Percentiles rank a stretch among this genome's conserved stretches.
phyloP scores from a whole-genome alignment of 2,113 vertebrate species.

The Daphoenositta chrysoptera region DNA sequence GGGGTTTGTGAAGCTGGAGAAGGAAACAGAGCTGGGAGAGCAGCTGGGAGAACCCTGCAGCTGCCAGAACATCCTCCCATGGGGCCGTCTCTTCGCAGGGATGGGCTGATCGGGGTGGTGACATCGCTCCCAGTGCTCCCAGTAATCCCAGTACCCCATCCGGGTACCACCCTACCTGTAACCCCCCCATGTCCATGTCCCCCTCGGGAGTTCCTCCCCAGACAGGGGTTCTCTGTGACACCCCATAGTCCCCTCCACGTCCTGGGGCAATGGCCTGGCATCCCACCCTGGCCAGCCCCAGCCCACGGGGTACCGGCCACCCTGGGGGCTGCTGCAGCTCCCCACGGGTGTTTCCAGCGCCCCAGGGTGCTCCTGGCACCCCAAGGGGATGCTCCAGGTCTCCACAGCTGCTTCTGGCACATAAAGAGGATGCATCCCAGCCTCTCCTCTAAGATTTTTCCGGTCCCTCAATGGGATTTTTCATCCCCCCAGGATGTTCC shows the following conservation, averaged over 20 bases:
- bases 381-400: neutral
- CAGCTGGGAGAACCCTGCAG: no score
- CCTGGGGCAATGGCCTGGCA: neutral
- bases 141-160: neutral
- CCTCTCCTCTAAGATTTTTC: neutral
- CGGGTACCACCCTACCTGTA: fast-evolving
- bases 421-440: neutral
- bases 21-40: neutral
- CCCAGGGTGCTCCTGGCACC: neutral
- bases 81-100: fast-evolving
- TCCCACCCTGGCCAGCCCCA: neutral
- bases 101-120: neutral
- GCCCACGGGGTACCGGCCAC: fast-evolving
- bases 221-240: neutral
- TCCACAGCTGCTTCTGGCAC: neutral
- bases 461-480: neutral
- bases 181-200: fast-evolving
- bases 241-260: neutral
- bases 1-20: neutral
- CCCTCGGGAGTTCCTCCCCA: neutral
- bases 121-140: neutral
- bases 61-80: fast-evolving
- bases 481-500: neutral
- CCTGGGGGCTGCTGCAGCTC: neutral
- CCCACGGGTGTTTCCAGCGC: neutral